phyloP scores from a whole-genome alignment of 2,797 vertebrate species.

The Adrianichthys oophorus region DNA sequence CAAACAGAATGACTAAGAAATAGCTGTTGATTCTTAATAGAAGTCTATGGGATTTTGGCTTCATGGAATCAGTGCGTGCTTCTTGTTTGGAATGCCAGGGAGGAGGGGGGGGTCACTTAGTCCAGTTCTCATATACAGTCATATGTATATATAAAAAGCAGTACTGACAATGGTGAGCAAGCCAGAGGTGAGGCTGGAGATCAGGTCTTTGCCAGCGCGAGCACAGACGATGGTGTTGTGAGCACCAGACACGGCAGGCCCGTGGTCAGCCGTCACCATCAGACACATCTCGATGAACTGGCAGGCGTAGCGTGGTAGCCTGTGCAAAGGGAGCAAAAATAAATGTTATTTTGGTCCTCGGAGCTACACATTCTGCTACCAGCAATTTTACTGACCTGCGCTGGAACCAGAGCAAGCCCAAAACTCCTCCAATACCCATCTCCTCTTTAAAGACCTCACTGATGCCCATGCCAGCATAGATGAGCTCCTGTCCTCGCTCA shows the following conservation, averaged over 20 bases:
- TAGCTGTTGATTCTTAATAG: too few relatives aligned
- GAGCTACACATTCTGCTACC: neutral
- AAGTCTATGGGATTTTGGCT: too few relatives aligned
- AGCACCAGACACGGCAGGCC: conserved; percentile 94
- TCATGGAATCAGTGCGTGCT: too few relatives aligned
- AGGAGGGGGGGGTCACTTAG: too few relatives aligned
- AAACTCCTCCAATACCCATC: conserved; percentile 94
- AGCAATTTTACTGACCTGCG: conserved; percentile 76
- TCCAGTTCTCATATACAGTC: too few relatives aligned
- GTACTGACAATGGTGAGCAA: conserved; percentile 93
- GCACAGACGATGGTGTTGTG: conserved; percentile 99
- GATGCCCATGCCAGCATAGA: conserved; percentile 98
- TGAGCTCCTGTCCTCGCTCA: conserved; percentile 96
- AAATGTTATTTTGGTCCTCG: neutral
- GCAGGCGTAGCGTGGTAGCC: conserved; percentile 93
- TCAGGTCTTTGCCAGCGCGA: conserved; percentile 94
- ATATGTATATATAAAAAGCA: neutral
- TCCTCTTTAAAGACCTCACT: conserved; percentile 98
- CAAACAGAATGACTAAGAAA: too few relatives aligned
- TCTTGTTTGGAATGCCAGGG: too few relatives aligned
- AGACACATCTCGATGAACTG: conserved; percentile 99
- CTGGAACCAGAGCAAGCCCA: conserved; percentile 99
- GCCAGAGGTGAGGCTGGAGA: conserved; percentile 96
- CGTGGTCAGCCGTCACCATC: conserved; percentile 98
- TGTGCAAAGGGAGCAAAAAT: conserved; percentile 45